phyloP scores from a whole-genome alignment of 2,113 vertebrate genomes.

The rabbit (Oryctolagus cuniculus) region DNA sequence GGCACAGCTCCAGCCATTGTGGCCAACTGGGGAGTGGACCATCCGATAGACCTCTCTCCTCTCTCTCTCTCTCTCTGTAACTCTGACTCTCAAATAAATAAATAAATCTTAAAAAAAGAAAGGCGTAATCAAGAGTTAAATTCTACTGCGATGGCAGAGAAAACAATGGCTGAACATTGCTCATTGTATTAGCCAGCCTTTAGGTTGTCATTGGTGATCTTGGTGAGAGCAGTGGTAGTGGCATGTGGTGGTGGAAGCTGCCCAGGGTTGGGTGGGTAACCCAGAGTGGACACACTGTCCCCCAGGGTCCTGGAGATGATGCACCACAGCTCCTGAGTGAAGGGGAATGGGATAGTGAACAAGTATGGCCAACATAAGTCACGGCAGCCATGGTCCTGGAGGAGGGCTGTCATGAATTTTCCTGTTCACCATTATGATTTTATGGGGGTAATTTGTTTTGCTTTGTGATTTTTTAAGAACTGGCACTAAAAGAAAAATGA shows the following conservation, averaged over 20 bases:
- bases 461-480: conserved; percentile 77
- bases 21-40: too few species aligned
- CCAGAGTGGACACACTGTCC: rapidly evolving
- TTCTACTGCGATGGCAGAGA: neutral
- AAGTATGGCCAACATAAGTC: neutral
- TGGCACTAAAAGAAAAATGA: conserved; percentile 72
- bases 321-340: rapidly evolving
- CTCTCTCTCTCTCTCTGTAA: too few species aligned
- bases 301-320: too few species aligned
- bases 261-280: neutral
- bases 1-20: too few species aligned
- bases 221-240: neutral
- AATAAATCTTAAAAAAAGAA: neutral
- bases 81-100: too few species aligned
- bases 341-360: neutral
- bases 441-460: conserved; percentile 79
- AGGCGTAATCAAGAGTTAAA: neutral
- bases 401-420: conserved; percentile 56
- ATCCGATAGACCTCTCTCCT: too few species aligned
- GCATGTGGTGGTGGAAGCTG: neutral
- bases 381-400: neutral
- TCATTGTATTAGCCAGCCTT: neutral
- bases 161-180: neutral
- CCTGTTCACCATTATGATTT: conserved; percentile 58
- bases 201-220: neutral